Evolutionary conservation across 1,140 invertebrate species (phyloP), one percentile per base, ranked within the genome.

Genomic region (Ceratina australensis): DNA sequence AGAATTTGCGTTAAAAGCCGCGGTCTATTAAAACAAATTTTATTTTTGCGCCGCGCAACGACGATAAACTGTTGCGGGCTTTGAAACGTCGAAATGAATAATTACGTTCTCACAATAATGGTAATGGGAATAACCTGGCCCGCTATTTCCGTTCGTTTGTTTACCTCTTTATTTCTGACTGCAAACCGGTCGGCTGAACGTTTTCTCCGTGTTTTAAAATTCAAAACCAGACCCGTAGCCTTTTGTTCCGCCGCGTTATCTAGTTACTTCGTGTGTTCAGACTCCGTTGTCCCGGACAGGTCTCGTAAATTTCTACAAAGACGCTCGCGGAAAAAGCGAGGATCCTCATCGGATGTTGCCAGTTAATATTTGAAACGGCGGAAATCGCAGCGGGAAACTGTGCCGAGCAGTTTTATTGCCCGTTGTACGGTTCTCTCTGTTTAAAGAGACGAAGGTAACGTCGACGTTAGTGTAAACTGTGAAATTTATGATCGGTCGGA

Each of bases 141-240:
- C 67, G 69, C 63, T 78, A 73, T 78, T 78, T 81, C 64, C 63
- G 26, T 74, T 54, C 67, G 76, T 78, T 76, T 68, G 77, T 73
- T 74, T 74, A 74, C 77, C 69, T 65, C 76, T 78, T 72, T 78
- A 72, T 72, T 72, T 72, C 76, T 72, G 69, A 78, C 68, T 78
- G 60, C 60, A 78, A 78, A 78, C 76, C 60, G 76, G 68, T 64
- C 76, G 76, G 52, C 57, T 68, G 76, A 49, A 72, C 69, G 69
- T 78, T 78, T 42, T 78, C 68, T 56, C 60, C n/a, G 60, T 42
- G 60, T 72, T 78, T 78, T 78, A 78, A 78, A 72, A 78, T 72
- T 72, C 76, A 78, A 72, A 72, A 60, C 67, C 69, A 65, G 52
- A 12, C 22, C 47, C 33, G 24, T 24, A 60, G 47, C 28, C 74